Evolutionary conservation across 2,113 vertebrate species (phyloP), one percentile per base, ranked within the genome.

Genomic region (Progne subis): DNA sequence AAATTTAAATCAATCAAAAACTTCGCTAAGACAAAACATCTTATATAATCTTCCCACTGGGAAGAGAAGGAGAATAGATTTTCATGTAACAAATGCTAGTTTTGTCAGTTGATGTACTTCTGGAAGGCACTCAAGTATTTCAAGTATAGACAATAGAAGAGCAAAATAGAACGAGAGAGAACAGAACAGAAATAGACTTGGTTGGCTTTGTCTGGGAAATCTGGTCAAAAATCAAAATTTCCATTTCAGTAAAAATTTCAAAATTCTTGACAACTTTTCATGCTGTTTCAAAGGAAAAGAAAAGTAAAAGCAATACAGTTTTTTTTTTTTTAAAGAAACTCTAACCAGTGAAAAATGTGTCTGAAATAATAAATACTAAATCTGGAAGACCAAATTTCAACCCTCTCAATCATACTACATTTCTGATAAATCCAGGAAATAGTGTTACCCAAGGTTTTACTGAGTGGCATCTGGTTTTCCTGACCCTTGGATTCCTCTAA

Each of bases 31-130:
- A 96, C 94, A 97, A 96, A 96, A 94, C 93, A 96, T 86, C 90
- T 96, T 96, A 95, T 52, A 90, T 94, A 94, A 96, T 90, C 83
- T 96, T 92, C 90, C 94, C 93, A 92, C 63, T 93, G 90, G 95
- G 94, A 92, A 92, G 76, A 88, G 80, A 74, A 88, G 60, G 82
- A 96, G 94, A 95, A 93, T 63, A 95, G 94, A 68, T 26, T 95
- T 87, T 81, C 68, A 34, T 77, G 68, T 75, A 93, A 90, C 71
- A 92, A 96, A 79, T 56, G 82, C 79, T 80, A 37, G 93, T 78
- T 87, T 49, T 88, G 76, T 88, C 85, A 81, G 68, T 93, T 86
- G 90, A 77, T 83, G 92, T 88, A 61, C 79, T 95, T 88, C 92
- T 97, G 94, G 94, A 93, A 94, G 47, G 82, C 86, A 74, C 80